Conservation (phyloP, 2,888 invertebrate species). For the Herminia tarsipennalis region DNA sequence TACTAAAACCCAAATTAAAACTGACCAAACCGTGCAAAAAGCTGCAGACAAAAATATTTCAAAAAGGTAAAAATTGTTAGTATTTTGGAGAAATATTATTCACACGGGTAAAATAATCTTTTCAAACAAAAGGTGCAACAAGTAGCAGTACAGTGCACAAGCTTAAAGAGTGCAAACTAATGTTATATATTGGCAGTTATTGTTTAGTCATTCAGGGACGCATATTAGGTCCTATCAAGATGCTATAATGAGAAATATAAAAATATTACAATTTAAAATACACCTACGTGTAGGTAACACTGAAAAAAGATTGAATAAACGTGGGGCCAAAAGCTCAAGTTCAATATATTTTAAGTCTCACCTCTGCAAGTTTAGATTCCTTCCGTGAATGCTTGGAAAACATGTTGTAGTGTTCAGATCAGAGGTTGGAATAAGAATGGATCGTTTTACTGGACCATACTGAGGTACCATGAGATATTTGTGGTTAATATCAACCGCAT, state of each 20-base stretch:
- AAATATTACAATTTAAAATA: slow-evolving; percentile 18
- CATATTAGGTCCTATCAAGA: slow-evolving; percentile 39
- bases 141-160: slow-evolving; percentile 69
- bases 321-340: slow-evolving; percentile 27
- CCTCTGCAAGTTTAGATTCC: slow-evolving; percentile 75
- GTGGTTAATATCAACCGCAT: slow-evolving; percentile 57
- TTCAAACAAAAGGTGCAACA: slow-evolving; percentile 62
- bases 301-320: slow-evolving; percentile 19
- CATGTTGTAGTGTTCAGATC: slow-evolving; percentile 74
- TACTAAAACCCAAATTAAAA: slow-evolving; percentile 58
- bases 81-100: slow-evolving; percentile 81
- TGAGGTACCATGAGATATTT: slow-evolving; percentile 33
- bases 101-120: slow-evolving; percentile 52
- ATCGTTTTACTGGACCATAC: slow-evolving; percentile 64
- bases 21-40: slow-evolving; percentile 66
- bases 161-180: slow-evolving; percentile 68
- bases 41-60: slow-evolving; percentile 50
- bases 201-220: slow-evolving; percentile 55
- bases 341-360: slow-evolving; percentile 57
- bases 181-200: slow-evolving; percentile 38
- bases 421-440: slow-evolving; percentile 61
- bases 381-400: slow-evolving; percentile 80
- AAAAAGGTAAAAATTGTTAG: slow-evolving; percentile 75
- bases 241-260: slow-evolving; percentile 18
- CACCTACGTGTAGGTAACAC: slow-evolving; percentile 12